Percentiles rank a stretch among this genome's conserved stretches.
These are phyloP conservation scores for Halictus quadricinctus DNA, from an alignment of 2,888 invertebrate genomes.

Conservation along the genomic window DNA sequence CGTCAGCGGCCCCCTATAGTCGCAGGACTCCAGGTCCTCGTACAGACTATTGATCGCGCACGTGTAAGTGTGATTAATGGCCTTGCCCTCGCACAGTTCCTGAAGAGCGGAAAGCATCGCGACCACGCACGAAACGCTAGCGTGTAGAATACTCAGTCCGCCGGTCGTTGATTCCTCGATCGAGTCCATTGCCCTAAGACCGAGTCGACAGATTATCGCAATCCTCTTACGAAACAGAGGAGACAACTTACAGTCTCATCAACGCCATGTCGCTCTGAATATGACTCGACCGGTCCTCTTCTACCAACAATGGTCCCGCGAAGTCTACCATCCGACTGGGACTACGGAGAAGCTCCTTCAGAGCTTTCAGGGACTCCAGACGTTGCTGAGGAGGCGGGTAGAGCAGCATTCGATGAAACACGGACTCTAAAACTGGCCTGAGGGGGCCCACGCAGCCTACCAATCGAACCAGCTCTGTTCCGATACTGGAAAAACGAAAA, in stretches of 20 bases:
- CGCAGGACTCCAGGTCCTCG: conserved; percentile 82
- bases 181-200: conserved; percentile 92
- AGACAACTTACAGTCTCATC: conserved; percentile 87
- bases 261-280: conserved; percentile 91
- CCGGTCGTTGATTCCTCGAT: conserved; percentile 95
- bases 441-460: conserved; percentile 94
- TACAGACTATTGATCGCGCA: conserved; percentile 79
- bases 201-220: background rate
- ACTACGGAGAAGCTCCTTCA: conserved; percentile 90
- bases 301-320: conserved; percentile 84
- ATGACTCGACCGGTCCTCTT: conserved; percentile 86
- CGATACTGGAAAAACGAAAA: conserved; percentile 86
- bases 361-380: conserved; percentile 92
- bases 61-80: conserved; percentile 85
- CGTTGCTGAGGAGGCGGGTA: conserved; percentile 94
- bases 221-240: background rate
- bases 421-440: conserved; percentile 94
- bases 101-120: conserved; percentile 92
- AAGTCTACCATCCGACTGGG: conserved; percentile 91
- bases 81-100: conserved; percentile 90
- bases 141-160: conserved; percentile 89
- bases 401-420: conserved; percentile 96
- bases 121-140: conserved; percentile 92
- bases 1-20: conserved; percentile 92
- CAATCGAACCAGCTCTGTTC: conserved; percentile 93